Conservation (phyloP, 2,797 vertebrate genomes). For the Takifugu rubripes region DNA sequence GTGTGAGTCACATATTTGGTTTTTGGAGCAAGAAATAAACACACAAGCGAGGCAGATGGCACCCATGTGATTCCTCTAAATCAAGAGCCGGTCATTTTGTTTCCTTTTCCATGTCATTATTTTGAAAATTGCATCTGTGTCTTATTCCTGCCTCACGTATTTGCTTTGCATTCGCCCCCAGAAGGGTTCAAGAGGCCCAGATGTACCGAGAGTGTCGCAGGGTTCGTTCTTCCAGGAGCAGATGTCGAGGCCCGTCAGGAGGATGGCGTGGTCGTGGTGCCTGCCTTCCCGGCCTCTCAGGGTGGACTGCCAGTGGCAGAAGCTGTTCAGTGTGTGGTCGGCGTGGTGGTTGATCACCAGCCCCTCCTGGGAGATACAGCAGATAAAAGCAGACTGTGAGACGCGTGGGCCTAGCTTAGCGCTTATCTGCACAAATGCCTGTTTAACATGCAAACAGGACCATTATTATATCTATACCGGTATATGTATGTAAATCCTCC, state of each 20-base stretch:
- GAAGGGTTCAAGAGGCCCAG: neutral
- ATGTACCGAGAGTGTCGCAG: constrained; percentile 86
- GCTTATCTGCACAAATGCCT: neutral
- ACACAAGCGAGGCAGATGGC: neutral
- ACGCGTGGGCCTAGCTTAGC: constrained; percentile 1
- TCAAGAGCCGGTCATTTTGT: neutral
- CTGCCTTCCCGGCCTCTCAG: constrained; percentile 80
- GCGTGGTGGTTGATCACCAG: constrained; percentile 88
- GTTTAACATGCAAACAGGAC: no score
- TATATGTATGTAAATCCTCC: neutral
- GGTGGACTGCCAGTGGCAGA: constrained; percentile 91
- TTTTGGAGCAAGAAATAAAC: constrained; percentile 11
- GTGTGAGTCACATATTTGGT: constrained; percentile 8
- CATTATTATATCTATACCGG: no score
- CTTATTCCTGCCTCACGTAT: neutral
- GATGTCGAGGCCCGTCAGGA: constrained; percentile 89
- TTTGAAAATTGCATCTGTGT: neutral
- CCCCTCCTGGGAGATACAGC: constrained; percentile 74
- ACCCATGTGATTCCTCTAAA: neutral
- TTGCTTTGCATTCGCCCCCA: neutral
- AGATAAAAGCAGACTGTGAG: constrained; percentile 2
- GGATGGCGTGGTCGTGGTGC: constrained; percentile 88
- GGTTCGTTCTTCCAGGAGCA: constrained; percentile 94
- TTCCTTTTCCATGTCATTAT: neutral
- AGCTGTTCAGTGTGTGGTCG: constrained; percentile 89